Evolutionary conservation across 53 echinoderm and acorn worm genomes (phyloP), one percentile per base, ranked within the genome.

Genomic region (Crossaster papposus): DNA sequence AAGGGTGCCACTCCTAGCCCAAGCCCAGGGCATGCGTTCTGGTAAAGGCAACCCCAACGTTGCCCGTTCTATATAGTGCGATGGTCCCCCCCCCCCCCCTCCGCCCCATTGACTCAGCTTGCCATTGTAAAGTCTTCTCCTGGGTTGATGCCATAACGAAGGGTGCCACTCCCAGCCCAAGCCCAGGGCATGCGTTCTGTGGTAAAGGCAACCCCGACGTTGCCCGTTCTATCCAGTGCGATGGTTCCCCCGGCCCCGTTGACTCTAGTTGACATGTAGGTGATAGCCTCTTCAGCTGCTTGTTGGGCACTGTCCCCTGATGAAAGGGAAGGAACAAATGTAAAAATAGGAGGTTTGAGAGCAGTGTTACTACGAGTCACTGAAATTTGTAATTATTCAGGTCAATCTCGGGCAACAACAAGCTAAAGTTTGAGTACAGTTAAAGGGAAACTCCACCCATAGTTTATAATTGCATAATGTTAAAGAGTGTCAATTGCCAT

Each of bases 121-220:
- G 32, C 52, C 55, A 73, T 83, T 4, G 78, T 83, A 2, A 90
- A 83, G 28, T 88, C 88, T 82, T 95, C 94, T 15, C 83, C 89
- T 6, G 96, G 98, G 55, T 98, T 91, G 23, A 98, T 94, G 24
- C 98, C 98, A 76, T 91, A 98, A 50, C 90, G 51, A 36, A 98
- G 37, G 24, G 84, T 53, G 20, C 91, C 89, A 33, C 92, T 79
- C 29, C 81, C 65, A 54, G 91, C 90, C 24, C 94, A 93, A 12
- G 98, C 94, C 98, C 98, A 98, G 36, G 94, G 89, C 98, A 98
- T 98, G 34, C 96, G 89, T 63, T 92, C 81, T 29, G 98, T 96
- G 44, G 80, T 94, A 64, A 94, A 98, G 78, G 90, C 79, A 30
- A 80, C 82, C 2, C 95, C 95, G 18, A 95, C 79, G 36, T 97